phyloP scores from a whole-genome alignment of 2,113 vertebrate genomes.

The Rynchops niger region DNA sequence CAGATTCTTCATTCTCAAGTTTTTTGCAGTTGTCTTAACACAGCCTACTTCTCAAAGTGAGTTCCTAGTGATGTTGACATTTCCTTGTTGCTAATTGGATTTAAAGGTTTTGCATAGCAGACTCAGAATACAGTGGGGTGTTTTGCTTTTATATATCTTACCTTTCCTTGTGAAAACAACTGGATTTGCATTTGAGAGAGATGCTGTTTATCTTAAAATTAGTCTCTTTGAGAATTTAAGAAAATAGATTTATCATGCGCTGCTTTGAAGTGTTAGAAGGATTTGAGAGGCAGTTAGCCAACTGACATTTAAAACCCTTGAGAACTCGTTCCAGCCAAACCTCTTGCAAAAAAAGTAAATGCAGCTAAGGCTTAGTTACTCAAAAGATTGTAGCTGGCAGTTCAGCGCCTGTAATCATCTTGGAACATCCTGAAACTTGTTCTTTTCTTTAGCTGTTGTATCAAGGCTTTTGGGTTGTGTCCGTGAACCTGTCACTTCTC shows the following conservation, averaged over 20 bases:
- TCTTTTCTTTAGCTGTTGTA: background rate
- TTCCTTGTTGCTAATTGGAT: constrained; percentile 7
- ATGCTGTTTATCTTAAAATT: background rate
- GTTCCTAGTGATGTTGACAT: background rate
- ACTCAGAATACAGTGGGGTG: background rate
- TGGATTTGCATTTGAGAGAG: background rate
- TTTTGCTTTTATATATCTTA: background rate
- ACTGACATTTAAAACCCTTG: constrained; percentile 29
- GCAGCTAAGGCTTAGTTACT: background rate
- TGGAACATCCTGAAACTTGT: background rate
- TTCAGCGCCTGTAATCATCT: background rate
- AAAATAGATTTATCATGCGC: background rate
- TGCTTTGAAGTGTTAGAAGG: background rate
- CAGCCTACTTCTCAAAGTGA: background rate
- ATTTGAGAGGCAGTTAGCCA: constrained; percentile 28
- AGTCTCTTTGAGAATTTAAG: background rate
- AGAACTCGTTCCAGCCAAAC: constrained; percentile 14
- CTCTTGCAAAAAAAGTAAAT: background rate
- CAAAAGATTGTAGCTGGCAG: background rate
- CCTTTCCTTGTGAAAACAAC: background rate
- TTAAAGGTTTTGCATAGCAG: background rate
- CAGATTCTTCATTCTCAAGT: background rate
- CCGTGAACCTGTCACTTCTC: background rate
- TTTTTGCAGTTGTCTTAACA: background rate
- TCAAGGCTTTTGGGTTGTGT: background rate